A percentile compares a stretch with the other conserved stretches of the same genome.
Evolutionary conservation across 2,113 vertebrate genomes (phyloP).

Genomic region (Nothocercus julius): DNA sequence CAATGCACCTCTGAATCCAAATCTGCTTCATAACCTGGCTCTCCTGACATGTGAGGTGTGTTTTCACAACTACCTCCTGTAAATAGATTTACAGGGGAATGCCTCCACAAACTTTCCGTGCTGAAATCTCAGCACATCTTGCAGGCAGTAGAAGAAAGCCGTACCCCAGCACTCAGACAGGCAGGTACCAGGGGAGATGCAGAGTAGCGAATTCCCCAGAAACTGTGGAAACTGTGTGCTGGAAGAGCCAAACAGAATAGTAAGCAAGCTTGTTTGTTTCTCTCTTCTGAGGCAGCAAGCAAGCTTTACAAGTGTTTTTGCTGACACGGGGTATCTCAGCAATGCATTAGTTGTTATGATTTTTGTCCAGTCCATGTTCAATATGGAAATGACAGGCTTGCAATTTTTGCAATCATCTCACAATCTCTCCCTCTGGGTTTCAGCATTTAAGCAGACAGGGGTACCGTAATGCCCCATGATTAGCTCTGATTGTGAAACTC

Average conservation of each 20-base stretch:
- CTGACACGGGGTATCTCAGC: conserved; percentile 2
- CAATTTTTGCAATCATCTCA: conserved; percentile 73
- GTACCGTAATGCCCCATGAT: conserved; percentile 54
- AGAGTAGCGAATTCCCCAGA: not conserved
- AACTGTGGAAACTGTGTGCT: conserved; percentile 27
- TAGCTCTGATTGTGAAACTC: conserved; percentile 73
- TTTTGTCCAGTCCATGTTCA: conserved; percentile 54
- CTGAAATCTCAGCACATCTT: not conserved
- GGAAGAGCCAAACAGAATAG: conserved; percentile 33
- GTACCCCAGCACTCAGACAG: not conserved
- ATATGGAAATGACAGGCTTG: conserved; percentile 71
- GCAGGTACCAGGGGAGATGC: not conserved
- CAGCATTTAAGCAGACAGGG: conserved; percentile 66
- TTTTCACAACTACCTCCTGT: not conserved
- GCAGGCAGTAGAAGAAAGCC: not conserved
- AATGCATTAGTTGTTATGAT: conserved; percentile 42
- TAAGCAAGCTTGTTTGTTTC: conserved; percentile 62
- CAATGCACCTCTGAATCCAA: not conserved
- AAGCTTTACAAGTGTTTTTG: conserved; percentile 48
- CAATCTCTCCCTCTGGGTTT: conserved; percentile 55
- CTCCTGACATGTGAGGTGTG: not conserved
- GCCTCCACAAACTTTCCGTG: not conserved
- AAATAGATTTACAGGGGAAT: not conserved
- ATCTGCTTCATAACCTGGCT: not conserved
- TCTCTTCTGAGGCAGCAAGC: conserved; percentile 24